phyloP scores from a whole-genome alignment of 2,113 vertebrate genomes.

The Daphoenositta chrysoptera region DNA sequence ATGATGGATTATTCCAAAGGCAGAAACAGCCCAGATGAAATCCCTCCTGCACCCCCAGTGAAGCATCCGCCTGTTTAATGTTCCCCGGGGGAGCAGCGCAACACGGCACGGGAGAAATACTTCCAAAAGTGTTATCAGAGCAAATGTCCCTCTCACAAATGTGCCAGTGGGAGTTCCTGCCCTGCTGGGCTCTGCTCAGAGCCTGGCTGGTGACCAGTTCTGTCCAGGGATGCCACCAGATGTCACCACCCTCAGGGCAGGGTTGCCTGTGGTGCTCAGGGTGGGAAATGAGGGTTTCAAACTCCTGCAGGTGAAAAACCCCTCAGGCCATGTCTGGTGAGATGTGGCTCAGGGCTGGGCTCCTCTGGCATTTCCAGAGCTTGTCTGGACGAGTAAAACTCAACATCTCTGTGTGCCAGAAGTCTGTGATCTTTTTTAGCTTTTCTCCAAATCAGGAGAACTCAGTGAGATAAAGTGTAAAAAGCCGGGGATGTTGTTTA shows the following conservation, averaged over 20 bases:
- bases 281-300: not conserved
- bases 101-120: rapidly evolving
- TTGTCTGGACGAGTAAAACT: not conserved
- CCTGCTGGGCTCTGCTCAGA: not conserved
- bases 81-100: not conserved
- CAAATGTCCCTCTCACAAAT: not conserved
- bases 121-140: not conserved
- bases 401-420: not conserved
- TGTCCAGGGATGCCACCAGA: not conserved
- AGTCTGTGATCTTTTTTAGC: not conserved
- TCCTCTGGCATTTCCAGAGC: not conserved
- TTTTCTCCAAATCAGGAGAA: not conserved
- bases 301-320: not conserved
- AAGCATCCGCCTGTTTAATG: not conserved
- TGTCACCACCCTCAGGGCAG: not conserved
- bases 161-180: not conserved
- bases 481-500: not conserved
- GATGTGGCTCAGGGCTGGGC: not conserved
- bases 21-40: not conserved
- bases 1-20: not conserved
- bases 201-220: not conserved
- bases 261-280: not conserved
- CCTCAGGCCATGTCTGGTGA: not conserved
- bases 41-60: not conserved
- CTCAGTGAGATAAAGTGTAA: not conserved